Evolutionary conservation across 1,140 invertebrate genomes (phyloP), one percentile per base, ranked within the genome.

Genomic region (Drosophila nebulosa): DNA sequence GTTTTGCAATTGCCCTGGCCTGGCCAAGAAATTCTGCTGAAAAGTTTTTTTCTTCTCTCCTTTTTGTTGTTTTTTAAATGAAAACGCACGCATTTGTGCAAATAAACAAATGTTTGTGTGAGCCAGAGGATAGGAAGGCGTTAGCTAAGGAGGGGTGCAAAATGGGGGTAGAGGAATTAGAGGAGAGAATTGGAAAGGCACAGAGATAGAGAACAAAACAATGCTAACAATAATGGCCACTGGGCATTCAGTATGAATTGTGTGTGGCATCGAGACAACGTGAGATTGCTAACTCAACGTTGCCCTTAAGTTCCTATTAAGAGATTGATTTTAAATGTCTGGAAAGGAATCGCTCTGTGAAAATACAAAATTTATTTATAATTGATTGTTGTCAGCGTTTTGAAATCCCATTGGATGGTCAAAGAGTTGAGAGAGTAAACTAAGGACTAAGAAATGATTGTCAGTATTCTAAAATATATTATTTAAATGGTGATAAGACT

Each of bases 61-160:
- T 16, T 42, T 16, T 46, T 46, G 16, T 46, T 46, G 39, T 46
- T 46, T 46, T 46, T 46, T 46, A 74, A 83, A 74, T 66, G 81
- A 81, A 81, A 86, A 65, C 73, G 71, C 78, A 86, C 78, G 78
- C 81, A 81, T 88, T 86, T 88, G 81, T 78, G 83, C 83, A 85
- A 85, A 85, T 85, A 85, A 86, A 85, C 81, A 85, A 81, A 69
- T 21, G 36, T 67, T 39, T 50, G 69, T 59, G 39, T 57, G 70
- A 9, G 58, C 35, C 24, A 24, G n/a, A n/a, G n/a, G n/a, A n/a
- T n/a, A n/a, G 12, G 12, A 32, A 16, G 30, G 4, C 21, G 1
- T n/a, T n/a, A n/a, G n/a, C n/a, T n/a, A n/a, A 35, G 35, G 5
- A 12, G 30, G 22, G 12, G 46, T 63, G 36, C 21, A 64, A 64